Base-by-base conservation (phyloP, 2,797 vertebrate species). In the Chelon labrosus region DNA sequence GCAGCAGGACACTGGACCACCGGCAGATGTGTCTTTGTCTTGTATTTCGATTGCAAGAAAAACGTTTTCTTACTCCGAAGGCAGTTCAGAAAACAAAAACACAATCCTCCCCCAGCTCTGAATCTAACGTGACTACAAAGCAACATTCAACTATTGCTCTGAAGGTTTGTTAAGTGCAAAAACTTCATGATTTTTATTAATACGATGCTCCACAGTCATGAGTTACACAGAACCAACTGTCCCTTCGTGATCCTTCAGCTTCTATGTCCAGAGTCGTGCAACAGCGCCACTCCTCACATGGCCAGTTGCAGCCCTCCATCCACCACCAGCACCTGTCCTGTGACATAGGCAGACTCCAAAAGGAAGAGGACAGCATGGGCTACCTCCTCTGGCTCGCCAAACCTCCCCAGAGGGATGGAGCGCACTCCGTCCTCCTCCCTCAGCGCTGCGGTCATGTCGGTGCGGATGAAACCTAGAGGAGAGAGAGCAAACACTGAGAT, bases 261-360 rank as follows among this genome's bases (percentile, higher is more conserved):
- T 41, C 39, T 31, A 10, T 14, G 14, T 35, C 46, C 44, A 35
- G 19, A 35, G 46, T 10, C 4, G 1, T 14, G 19, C 25, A 22
- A 14, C 19, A 7, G 41, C 4, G 55, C 60, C 25, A 47, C 3
- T 17, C 49, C 38, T 88, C 92, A 99, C 65, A 95, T 89, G 64
- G 86, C 19, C 79, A 98, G 94, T 5, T 96, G 96, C 75, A 99
- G 93, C 0, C 97, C 97, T 63, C 98, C 98, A 16, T 98, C 97
- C 71, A 98, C 95, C 79, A 96, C 82, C 68, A 99, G 87, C 83
- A 95, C 94, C 62, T 97, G 96, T 16, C 97, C 98, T 1, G 97
- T 99, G 20, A 99, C 2, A 54, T 99, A 99, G 0, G 95, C 72
- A 0, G 96, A 93, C 83, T 97, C 94, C 35, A 99, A 65, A 61